phyloP scores from a whole-genome alignment of 2,888 invertebrate species.

The Idaea biselata region DNA sequence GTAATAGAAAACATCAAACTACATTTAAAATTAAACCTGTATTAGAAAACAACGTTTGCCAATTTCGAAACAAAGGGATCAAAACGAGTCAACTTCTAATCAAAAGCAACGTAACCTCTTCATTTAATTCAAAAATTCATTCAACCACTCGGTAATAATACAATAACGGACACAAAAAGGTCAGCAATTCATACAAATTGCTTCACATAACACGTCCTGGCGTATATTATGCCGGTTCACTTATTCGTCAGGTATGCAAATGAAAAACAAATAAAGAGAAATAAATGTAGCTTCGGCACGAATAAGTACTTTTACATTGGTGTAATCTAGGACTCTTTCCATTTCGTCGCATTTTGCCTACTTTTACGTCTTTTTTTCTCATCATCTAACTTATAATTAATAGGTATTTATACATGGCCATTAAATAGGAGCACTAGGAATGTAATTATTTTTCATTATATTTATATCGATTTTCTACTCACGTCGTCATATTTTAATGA shows the following conservation, averaged over 20 bases:
- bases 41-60: neutral
- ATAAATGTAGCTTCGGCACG: constrained; percentile 50
- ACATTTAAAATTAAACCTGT: no score
- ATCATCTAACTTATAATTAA: no score
- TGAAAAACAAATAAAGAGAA: constrained; percentile 65
- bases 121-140: constrained; percentile 6
- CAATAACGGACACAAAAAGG: constrained; percentile 27
- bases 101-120: constrained; percentile 5
- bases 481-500: no score
- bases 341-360: neutral
- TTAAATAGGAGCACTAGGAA: no score
- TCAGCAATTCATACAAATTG: constrained; percentile 29
- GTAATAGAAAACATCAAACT: no score
- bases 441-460: no score
- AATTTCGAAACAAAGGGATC: neutral
- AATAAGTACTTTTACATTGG: constrained; percentile 53
- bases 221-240: constrained; percentile 46
- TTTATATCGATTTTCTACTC: no score
- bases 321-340: constrained; percentile 12
- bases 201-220: constrained; percentile 35
- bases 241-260: constrained; percentile 64
- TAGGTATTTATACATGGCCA: no score
- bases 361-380: neutral
- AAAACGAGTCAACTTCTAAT: constrained; percentile 1
- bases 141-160: constrained; percentile 19